Percentiles rank a stretch among this genome's conserved stretches.
Conservation (phyloP, 2,113 vertebrate genomes). For the Siniperca chuatsi region DNA sequence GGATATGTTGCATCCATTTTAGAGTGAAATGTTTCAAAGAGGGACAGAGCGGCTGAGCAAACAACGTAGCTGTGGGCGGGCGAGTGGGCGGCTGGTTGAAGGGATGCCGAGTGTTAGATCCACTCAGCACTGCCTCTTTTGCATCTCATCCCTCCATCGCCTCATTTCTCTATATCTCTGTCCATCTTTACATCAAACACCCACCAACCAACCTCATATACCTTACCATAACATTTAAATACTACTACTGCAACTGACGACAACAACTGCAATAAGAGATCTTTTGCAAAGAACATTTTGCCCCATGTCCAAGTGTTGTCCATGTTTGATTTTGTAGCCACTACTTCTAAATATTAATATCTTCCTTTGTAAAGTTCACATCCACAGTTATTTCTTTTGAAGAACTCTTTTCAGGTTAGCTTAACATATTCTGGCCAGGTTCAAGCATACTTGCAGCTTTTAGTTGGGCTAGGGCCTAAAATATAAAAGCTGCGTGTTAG, state of each 20-base stretch:
- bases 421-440: too few relatives aligned
- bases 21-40: constrained; percentile 55
- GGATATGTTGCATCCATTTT: constrained; percentile 51
- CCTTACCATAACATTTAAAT: not conserved
- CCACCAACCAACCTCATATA: constrained; percentile 6
- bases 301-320: not conserved
- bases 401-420: not conserved
- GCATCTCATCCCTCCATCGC: constrained; percentile 49
- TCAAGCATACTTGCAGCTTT: not conserved
- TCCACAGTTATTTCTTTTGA: not conserved
- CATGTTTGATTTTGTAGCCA: not conserved
- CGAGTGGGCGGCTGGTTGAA: constrained; percentile 71
- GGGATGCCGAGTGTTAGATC: constrained; percentile 61
- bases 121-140: constrained; percentile 63
- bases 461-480: not conserved
- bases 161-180: constrained; percentile 21
- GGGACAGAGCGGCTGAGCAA: constrained; percentile 59
- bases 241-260: not conserved
- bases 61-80: constrained; percentile 67
- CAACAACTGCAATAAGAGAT: not conserved
- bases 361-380: not conserved
- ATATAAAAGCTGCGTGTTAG: not conserved
- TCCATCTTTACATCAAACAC: constrained; percentile 38
- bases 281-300: too few relatives aligned
- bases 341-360: not conserved